Conservation (phyloP, 2,888 invertebrate genomes). For the Parthenolecanium corni region DNA sequence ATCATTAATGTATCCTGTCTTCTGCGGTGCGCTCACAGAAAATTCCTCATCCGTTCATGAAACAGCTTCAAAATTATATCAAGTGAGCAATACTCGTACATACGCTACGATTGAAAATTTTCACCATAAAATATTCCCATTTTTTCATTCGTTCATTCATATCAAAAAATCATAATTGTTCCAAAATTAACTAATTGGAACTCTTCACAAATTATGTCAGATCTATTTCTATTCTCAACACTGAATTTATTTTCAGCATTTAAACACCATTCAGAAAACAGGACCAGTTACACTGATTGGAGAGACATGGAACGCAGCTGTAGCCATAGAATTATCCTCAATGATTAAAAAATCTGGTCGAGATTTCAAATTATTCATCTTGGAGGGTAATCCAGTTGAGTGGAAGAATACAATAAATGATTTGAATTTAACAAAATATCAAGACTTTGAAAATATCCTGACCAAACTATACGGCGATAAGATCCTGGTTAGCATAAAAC, state of each 20-base stretch:
- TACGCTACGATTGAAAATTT: no score
- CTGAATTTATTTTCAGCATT: background rate
- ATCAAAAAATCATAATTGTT: no score
- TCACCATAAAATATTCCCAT: no score
- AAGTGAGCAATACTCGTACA: no score
- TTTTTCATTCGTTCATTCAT: no score
- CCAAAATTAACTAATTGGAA: no score
- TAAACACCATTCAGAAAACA: slow-evolving; percentile 12
- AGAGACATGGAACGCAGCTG: slow-evolving; percentile 15
- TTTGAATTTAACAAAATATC: no score
- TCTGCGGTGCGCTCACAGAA: slow-evolving; percentile 37
- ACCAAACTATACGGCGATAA: no score
- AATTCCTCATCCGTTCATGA: background rate
- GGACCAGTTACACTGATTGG: slow-evolving; percentile 21
- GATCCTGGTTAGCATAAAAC: no score
- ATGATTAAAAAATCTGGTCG: slow-evolving; percentile 12
- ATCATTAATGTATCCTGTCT: slow-evolving; percentile 39
- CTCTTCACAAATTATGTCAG: no score
- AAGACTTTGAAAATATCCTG: no score
- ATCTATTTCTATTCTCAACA: no score
- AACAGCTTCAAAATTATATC: background rate
- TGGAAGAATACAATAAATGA: slow-evolving; percentile 6
- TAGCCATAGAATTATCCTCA: slow-evolving; percentile 27
- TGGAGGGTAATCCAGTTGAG: slow-evolving; percentile 17
- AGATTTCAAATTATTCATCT: slow-evolving; percentile 16